Evolutionary conservation across 2,797 vertebrate genomes (phyloP).

Genomic region (Hipposideros larvatus): DNA sequence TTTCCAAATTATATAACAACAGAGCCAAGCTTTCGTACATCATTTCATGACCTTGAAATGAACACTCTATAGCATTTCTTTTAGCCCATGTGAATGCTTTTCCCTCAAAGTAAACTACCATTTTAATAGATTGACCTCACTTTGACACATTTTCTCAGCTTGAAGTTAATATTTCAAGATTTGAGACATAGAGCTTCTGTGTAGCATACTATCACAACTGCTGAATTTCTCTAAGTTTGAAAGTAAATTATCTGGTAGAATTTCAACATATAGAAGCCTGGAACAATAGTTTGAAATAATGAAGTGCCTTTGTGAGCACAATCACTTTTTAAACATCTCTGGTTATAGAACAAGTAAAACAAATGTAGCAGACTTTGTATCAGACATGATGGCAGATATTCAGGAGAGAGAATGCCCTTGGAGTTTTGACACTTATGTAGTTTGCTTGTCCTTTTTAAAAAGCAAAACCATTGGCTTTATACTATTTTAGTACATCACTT

Average conservation of each 20-base stretch:
- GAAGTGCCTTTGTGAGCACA: conserved; percentile 38
- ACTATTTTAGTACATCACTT: not conserved
- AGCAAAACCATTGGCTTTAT: not conserved
- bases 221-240: conserved; percentile 61
- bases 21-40: not conserved
- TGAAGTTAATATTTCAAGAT: conserved; percentile 68
- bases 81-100: not conserved
- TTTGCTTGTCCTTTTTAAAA: conserved; percentile 27
- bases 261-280: conserved; percentile 50
- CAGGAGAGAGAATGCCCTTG: not conserved
- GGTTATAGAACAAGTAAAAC: conserved; percentile 25
- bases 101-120: conserved; percentile 11
- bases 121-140: conserved; percentile 55
- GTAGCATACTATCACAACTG: conserved; percentile 11
- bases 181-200: not conserved
- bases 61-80: not conserved
- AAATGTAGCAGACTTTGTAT: conserved; percentile 40
- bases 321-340: conserved; percentile 61
- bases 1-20: conserved; percentile 4
- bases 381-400: conserved; percentile 21
- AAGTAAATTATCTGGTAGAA: conserved; percentile 68
- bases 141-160: conserved; percentile 24
- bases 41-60: conserved; percentile 26
- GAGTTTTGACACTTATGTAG: not conserved
- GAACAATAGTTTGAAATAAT: conserved; percentile 61